Conservation (phyloP, 2,888 invertebrate species). For the Himalopsyche kuldschensis region DNA sequence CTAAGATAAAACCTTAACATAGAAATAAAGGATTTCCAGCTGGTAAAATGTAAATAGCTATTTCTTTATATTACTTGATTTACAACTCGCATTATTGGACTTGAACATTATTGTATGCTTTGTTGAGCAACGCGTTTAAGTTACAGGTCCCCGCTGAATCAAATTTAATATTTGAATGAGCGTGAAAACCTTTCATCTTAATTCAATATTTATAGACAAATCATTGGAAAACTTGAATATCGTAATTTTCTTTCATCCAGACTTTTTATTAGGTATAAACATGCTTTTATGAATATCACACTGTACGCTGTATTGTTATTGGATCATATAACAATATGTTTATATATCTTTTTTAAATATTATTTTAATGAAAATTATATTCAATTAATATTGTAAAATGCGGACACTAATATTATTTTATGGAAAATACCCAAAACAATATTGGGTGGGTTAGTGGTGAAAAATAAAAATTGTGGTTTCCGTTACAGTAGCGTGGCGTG, state of each 20-base stretch:
- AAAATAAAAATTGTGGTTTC: background rate
- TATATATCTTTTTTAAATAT: no score
- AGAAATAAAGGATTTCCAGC: constrained; percentile 36
- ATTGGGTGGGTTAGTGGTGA: background rate
- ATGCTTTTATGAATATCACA: no score
- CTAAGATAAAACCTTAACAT: constrained; percentile 36
- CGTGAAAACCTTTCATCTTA: background rate
- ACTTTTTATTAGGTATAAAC: no score
- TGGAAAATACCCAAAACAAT: background rate
- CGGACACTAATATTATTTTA: no score
- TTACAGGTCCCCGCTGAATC: background rate
- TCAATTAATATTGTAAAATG: no score
- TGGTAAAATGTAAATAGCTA: constrained; percentile 32
- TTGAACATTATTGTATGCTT: background rate
- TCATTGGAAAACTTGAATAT: no score
- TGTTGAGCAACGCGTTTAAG: background rate
- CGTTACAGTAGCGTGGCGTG: background rate
- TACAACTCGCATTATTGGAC: background rate
- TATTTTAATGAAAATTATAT: no score
- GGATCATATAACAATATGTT: no score
- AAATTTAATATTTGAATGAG: background rate
- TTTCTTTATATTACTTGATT: constrained; percentile 31
- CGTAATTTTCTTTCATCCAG: no score
- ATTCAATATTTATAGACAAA: no score
- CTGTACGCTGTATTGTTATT: no score